phyloP scores from a whole-genome alignment of 2,888 invertebrate genomes.

The Patella depressa region DNA sequence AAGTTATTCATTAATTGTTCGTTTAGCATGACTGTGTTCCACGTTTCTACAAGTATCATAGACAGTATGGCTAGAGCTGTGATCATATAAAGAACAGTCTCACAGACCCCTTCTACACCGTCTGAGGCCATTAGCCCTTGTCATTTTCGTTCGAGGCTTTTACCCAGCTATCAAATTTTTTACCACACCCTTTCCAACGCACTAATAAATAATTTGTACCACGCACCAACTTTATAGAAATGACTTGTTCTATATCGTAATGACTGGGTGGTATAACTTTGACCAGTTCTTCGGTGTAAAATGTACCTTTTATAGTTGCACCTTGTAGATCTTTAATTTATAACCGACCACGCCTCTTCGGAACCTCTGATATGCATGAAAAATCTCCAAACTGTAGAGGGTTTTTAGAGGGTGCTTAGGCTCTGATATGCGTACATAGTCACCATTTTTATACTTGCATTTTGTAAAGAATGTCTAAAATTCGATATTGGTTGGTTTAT shows the following conservation, averaged over 20 bases:
- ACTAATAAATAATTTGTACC: neutral
- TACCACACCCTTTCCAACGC: neutral
- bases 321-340: neutral
- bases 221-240: neutral
- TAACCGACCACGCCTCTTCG: neutral
- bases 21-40: too few relatives aligned
- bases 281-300: neutral
- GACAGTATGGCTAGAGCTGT: too few relatives aligned
- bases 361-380: neutral
- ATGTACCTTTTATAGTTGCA: neutral
- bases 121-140: neutral
- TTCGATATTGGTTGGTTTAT: neutral
- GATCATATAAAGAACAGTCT: too few relatives aligned
- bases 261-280: neutral
- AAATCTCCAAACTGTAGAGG: neutral
- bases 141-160: neutral
- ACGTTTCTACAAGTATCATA: too few relatives aligned
- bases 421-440: neutral
- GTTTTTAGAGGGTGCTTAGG: neutral
- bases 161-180: neutral
- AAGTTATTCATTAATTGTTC: too few relatives aligned
- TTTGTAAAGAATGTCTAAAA: neutral
- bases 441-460: neutral
- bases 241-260: neutral
- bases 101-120: too few relatives aligned